Evolutionary conservation across 2,113 vertebrate species (phyloP).

Genomic region (Phycodurus eques): DNA sequence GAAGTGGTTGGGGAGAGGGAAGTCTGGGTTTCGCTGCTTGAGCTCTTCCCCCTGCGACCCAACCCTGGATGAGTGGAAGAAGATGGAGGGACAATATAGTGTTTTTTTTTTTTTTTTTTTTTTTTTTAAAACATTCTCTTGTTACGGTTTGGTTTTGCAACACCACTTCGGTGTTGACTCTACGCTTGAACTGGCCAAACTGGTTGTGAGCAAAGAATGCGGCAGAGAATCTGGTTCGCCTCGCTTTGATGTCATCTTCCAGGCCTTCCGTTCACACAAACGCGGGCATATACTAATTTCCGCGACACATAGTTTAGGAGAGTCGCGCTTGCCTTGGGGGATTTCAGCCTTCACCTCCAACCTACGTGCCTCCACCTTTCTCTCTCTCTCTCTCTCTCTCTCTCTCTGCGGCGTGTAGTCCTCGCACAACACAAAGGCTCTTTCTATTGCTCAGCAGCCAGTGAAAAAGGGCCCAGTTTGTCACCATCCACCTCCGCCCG

Average conservation of each 20-base stretch:
- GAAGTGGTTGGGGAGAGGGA: too few relatives aligned
- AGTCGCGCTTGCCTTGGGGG: neutral
- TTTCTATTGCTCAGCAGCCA: neutral
- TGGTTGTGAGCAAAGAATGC: neutral
- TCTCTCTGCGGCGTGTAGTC: neutral
- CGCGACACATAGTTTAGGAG: neutral
- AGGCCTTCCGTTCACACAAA: neutral
- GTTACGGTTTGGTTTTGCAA: neutral
- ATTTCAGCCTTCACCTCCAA: neutral
- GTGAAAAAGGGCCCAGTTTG: neutral
- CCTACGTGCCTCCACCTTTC: neutral
- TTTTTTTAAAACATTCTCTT: neutral
- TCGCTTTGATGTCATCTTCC: neutral
- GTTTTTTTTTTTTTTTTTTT: too few relatives aligned
- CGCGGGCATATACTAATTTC: neutral
- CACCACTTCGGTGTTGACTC: neutral
- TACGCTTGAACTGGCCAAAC: neutral
- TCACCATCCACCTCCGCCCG: neutral
- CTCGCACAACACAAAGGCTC: neutral
- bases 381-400: neutral
- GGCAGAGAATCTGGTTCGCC: neutral
- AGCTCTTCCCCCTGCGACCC: too few relatives aligned
- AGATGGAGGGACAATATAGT: too few relatives aligned
- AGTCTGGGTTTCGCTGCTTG: too few relatives aligned
- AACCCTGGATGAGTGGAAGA: too few relatives aligned